Percentiles rank a stretch among this genome's conserved stretches.
Evolutionary conservation across 2,113 vertebrate species (phyloP).

Genomic region (Irena cyanogastra): DNA sequence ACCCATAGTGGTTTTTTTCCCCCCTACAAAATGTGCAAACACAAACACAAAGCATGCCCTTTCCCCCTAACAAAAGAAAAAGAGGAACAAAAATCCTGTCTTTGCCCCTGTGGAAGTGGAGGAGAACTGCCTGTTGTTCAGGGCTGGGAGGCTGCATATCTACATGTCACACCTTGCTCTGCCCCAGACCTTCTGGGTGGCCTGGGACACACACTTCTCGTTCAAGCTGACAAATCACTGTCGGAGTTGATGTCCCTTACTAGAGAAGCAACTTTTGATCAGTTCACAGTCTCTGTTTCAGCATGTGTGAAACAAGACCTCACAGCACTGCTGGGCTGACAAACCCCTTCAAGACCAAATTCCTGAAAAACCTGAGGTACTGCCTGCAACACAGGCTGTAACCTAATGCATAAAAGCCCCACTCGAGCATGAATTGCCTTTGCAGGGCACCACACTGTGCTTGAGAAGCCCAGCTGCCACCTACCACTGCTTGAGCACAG

Average conservation of each 20-base stretch:
- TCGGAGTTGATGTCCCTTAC: neutral
- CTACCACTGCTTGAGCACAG: rapidly evolving
- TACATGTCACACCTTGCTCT: neutral
- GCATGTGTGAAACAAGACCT: neutral
- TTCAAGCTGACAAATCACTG: neutral
- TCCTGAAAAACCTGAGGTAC: neutral
- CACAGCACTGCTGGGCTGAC: neutral
- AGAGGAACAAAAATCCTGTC: rapidly evolving
- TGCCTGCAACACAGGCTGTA: neutral
- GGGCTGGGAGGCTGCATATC: neutral
- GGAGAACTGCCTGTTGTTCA: rapidly evolving
- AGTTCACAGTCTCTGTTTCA: neutral
- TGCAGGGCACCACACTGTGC: neutral
- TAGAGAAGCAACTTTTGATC: neutral
- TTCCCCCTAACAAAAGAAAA: neutral
- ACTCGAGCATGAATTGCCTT: neutral
- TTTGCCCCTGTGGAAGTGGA: neutral
- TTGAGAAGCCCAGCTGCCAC: neutral
- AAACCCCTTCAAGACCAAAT: neutral
- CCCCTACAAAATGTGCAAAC: neutral
- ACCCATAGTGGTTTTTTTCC: rapidly evolving
- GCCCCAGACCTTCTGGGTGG: neutral
- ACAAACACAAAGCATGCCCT: neutral
- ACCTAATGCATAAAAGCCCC: neutral
- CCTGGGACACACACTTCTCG: neutral